These are phyloP conservation scores for Melanotaenia nigrans DNA, from an alignment of 2,797 vertebrate species.

Conservation along the genomic window DNA sequence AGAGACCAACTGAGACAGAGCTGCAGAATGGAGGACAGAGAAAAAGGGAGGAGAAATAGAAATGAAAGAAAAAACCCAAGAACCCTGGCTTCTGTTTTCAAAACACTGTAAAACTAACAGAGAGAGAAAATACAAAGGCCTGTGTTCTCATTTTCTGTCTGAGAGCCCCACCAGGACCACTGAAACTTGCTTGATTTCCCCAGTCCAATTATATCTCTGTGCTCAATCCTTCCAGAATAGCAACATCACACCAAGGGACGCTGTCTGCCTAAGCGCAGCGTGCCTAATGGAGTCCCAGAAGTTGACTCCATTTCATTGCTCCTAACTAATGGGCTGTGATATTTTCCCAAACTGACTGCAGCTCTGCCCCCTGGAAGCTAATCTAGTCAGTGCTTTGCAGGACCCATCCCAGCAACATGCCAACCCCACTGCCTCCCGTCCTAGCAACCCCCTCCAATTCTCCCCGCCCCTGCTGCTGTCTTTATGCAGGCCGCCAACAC, in stretches of 20 bases:
- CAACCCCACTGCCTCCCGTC: conserved; percentile 58
- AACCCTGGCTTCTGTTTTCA: conserved; percentile 63
- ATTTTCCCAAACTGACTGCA: conserved; percentile 89
- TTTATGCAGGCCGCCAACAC: conserved; percentile 58
- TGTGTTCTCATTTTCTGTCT: conserved; percentile 80
- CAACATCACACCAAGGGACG: conserved; percentile 86
- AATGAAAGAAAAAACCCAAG: conserved; percentile 53
- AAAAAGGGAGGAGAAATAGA: conserved; percentile 32
- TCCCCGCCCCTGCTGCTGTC: conserved; percentile 64
- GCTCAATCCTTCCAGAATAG: conserved; percentile 90
- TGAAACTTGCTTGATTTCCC: conserved; percentile 96
- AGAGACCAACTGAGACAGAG: conserved; percentile 19
- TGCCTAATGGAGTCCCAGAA: conserved; percentile 95
- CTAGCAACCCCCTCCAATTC: conserved; percentile 56
- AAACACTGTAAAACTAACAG: conserved; percentile 79
- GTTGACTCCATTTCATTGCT: conserved; percentile 94
- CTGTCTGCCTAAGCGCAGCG: conserved; percentile 88
- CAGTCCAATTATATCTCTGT: conserved; percentile 94
- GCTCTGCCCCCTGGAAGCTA: conserved; percentile 84
- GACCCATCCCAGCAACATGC: conserved; percentile 64
- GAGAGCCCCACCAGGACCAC: conserved; percentile 87
- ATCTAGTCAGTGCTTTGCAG: conserved; percentile 78
- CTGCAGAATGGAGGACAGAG: conserved; percentile 19
- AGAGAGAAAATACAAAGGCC: conserved; percentile 79
- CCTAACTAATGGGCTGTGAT: conserved; percentile 95